Percentiles rank a stretch among this genome's conserved stretches.
phyloP scores from a whole-genome alignment of 2,888 invertebrate species.

The Acrobeloides nanus region DNA sequence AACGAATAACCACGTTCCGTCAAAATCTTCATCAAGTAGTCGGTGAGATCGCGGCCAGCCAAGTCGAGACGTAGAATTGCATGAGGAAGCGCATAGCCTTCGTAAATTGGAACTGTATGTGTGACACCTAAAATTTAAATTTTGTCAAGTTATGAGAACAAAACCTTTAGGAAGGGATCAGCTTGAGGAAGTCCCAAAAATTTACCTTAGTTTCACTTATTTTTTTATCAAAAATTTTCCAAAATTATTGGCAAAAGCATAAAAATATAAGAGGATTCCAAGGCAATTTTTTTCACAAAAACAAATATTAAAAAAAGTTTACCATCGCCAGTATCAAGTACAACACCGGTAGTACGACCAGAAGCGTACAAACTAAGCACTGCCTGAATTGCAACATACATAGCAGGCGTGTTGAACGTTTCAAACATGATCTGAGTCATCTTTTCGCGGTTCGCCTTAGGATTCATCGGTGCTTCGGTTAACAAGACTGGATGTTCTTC shows the following conservation, averaged over 20 bases:
- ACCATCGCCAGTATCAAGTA: conserved; percentile 75
- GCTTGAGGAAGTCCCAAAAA: neutral
- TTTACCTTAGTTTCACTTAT: neutral
- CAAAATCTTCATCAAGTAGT: conserved; percentile 61
- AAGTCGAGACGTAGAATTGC: conserved; percentile 58
- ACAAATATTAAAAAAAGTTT: no score
- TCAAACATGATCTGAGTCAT: conserved; percentile 74
- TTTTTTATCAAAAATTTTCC: neutral
- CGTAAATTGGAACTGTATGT: conserved; percentile 70
- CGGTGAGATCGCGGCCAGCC: conserved; percentile 58
- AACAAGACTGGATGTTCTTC: conserved; percentile 85
- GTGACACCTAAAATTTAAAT: conserved; percentile 67
- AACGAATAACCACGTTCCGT: conserved; percentile 56
- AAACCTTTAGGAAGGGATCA: conserved; percentile 5
- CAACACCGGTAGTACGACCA: conserved; percentile 87
- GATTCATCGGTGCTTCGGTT: conserved; percentile 84
- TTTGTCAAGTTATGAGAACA: conserved; percentile 65
- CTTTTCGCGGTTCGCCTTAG: conserved; percentile 75
- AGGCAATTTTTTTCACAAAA: no score
- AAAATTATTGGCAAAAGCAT: no score
- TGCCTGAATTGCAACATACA: conserved; percentile 76
- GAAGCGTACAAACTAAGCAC: conserved; percentile 84
- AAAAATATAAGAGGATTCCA: no score
- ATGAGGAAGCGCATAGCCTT: conserved; percentile 60
- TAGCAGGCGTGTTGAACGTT: conserved; percentile 64